Base-by-base conservation (phyloP, 2,888 invertebrate species). In the Tridacna gigas region DNA sequence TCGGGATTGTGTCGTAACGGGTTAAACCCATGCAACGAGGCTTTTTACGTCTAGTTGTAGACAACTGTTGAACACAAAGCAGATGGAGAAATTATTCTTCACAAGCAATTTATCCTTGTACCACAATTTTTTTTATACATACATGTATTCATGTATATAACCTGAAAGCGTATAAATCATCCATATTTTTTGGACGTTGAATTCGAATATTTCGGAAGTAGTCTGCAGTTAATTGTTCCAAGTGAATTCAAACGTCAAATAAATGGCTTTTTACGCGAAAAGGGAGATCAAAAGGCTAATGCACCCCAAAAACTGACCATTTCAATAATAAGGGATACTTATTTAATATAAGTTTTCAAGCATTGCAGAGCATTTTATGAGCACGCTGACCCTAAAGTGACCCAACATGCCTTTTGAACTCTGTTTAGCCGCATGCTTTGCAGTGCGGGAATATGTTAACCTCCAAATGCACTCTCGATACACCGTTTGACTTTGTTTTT, bases 371-470 rank as follows among this genome's bases (percentile, higher is more conserved):
- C 71, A 25, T 45, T 74, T 86, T 87, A 87, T 71, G 86, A 82
- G 80, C 80, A 80, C 65, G 51, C 48, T 87, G 86, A 87, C 86
- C 86, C 73, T 48, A 56, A 47, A n/a, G n/a, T 82, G 86, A 87
- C 86, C 86, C 48, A 84, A 73, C 82, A 75, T 84, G 82, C 82
- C 86, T 84, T 86, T 87, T 87, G 86, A 87, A 87, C 86, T 84
- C 80, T 87, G 84, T 87, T 87, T 87, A 87, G 80, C 84, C 86
- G 74, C 80, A 76, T 84, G 80, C 76, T 67, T 71, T 20, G 28
- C 77, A 63, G 66, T 73, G 74, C 74, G 65, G 78, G 84, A 80
- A 87, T 82, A 84, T 75, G 80, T 84, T 87, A 78, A 87, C 86
- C 86, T 84, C 82, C 63, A 45, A 45, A 66, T 86, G 86, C 86